Conservation (phyloP, 2,797 vertebrate species). For the Apogon hyalosoma region DNA sequence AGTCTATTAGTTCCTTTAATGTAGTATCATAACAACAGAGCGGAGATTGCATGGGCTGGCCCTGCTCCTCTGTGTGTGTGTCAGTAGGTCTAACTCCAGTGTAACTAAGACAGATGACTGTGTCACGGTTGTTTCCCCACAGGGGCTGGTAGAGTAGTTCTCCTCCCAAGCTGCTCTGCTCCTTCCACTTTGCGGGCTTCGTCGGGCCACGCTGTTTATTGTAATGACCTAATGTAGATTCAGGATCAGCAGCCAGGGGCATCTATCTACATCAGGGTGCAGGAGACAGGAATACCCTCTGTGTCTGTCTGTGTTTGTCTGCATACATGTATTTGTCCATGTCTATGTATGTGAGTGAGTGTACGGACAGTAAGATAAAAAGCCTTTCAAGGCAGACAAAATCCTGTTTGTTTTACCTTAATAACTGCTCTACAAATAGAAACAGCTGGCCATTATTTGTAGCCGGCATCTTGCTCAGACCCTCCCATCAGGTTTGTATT, state of each 20-base stretch:
- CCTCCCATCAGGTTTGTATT: background rate
- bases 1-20: constrained; percentile 81
- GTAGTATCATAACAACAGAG: constrained; percentile 76
- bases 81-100: constrained; percentile 73
- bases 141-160: constrained; percentile 54
- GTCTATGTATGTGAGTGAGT: constrained; percentile 3
- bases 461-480: background rate
- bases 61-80: constrained; percentile 59
- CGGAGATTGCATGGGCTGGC: constrained; percentile 55
- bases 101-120: constrained; percentile 86
- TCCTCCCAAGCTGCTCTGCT: constrained; percentile 60
- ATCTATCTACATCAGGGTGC: constrained; percentile 82
- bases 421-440: constrained; percentile 7
- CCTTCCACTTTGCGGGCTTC: constrained; percentile 48
- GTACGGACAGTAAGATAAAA: background rate
- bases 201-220: constrained; percentile 67
- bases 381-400: background rate
- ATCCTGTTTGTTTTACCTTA: constrained; percentile 1
- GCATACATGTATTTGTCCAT: constrained; percentile 5
- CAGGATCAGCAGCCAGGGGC: constrained; percentile 72
- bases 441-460: background rate
- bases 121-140: constrained; percentile 73
- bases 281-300: constrained; percentile 62
- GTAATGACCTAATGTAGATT: constrained; percentile 84
- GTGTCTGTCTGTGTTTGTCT: constrained; percentile 54